phyloP scores from a whole-genome alignment of 2,113 vertebrate species.

The Aptenodytes forsteri region DNA sequence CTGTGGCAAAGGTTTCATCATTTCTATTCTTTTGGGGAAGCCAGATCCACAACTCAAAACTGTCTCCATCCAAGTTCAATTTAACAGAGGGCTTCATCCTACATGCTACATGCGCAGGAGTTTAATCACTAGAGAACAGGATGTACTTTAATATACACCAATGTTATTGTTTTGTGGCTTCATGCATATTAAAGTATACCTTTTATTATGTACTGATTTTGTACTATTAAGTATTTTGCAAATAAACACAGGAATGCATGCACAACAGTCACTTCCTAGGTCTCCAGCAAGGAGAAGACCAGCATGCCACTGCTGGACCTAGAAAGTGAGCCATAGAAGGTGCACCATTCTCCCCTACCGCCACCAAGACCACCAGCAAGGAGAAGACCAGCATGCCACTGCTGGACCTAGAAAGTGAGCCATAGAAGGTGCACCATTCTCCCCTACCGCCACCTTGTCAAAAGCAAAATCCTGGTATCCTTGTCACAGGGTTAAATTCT shows the following conservation, averaged over 20 bases:
- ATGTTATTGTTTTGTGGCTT: neutral
- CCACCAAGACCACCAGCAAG: neutral
- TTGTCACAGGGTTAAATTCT: neutral
- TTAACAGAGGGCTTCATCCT: neutral
- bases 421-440: neutral
- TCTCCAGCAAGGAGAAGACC: neutral
- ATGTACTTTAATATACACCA: neutral
- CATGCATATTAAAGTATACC: neutral
- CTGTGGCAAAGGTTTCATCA: neutral
- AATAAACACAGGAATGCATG: neutral
- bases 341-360: neutral
- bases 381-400: neutral
- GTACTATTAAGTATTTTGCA: neutral
- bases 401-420: neutral
- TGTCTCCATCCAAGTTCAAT: neutral
- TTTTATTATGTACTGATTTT: neutral
- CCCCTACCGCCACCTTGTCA: neutral
- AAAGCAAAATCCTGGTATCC: neutral
- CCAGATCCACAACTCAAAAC: neutral
- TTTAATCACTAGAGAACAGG: conserved; percentile 10
- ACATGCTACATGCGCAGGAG: neutral
- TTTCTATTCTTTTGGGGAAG: neutral
- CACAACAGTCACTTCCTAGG: neutral
- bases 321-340: neutral
- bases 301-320: neutral